These are phyloP conservation scores for Stictocephala bisonia DNA, from an alignment of 2,888 invertebrate species.

Conservation along the genomic window DNA sequence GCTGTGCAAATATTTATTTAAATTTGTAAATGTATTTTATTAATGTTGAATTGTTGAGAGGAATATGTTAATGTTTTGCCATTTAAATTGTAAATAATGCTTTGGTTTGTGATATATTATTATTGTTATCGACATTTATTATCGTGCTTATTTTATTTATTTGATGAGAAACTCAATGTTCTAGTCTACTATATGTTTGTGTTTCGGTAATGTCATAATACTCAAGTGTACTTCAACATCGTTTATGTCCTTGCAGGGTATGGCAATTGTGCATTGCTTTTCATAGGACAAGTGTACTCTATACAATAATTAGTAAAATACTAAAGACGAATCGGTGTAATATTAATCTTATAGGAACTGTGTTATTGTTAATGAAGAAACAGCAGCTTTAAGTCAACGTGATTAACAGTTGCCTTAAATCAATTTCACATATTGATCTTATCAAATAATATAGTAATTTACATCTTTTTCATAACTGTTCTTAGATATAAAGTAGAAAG, in stretches of 20 bases:
- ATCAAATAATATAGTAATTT: no score
- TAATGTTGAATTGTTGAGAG: no score
- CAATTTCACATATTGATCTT: no score
- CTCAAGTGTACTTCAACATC: slow-evolving; percentile 11
- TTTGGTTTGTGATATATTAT: slow-evolving; percentile 29
- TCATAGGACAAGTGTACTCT: no score
- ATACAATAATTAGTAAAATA: no score
- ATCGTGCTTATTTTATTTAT: slow-evolving; percentile 16
- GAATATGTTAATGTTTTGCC: no score
- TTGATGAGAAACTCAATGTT: slow-evolving; percentile 3
- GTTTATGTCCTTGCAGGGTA: background rate
- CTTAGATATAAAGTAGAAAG: no score
- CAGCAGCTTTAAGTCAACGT: slow-evolving; percentile 34
- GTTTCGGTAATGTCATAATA: background rate
- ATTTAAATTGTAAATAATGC: slow-evolving; percentile 15
- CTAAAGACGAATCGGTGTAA: no score
- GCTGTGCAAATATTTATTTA: slow-evolving; percentile 5
- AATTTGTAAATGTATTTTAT: slow-evolving; percentile 3
- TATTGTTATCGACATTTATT: no score
- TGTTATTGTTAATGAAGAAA: background rate
- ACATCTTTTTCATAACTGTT: no score
- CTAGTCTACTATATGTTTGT: slow-evolving; percentile 7
- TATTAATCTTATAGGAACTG: background rate
- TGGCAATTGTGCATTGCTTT: no score
- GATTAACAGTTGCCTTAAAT: slow-evolving; percentile 33